Base-by-base conservation (phyloP, 2,113 vertebrate genomes). In the Varanus salvator region DNA sequence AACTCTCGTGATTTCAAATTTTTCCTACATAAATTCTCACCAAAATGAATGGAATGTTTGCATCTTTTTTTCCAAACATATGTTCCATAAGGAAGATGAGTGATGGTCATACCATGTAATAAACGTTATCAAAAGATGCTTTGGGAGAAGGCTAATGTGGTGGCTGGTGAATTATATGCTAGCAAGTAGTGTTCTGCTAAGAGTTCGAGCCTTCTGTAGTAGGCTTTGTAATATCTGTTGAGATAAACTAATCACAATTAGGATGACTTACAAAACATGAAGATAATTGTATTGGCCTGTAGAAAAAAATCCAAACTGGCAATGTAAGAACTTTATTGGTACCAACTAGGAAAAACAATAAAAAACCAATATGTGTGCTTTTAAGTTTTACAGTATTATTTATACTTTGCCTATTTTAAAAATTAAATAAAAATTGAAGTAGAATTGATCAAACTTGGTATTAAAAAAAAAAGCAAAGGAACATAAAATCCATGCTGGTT, bases 71-170 rank as follows among this genome's bases (percentile, higher is more conserved):
- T 90, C 9, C 60, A 5, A 38, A 86, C 92, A 87, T 54, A 89
- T 89, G 74, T 87, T 87, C 90, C 60, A 14, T 12, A 72, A 48
- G 15, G 15, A 64, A 89, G 84, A 93, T 44, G 89, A 93, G 80
- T n/a, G 89, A 91, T 8, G 92, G 91, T 92, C 89, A 82, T 83
- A 69, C 25, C 86, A 80, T 91, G 90, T n/a, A 91, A 78, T 88
- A 83, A 84, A 93, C 92, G 93, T 92, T 91, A 92, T 87, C 89
- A 93, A 87, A 91, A 92, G 89, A 8, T 69, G 68, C 74, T 92
- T 92, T 90, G 89, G 87, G 94, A 71, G 87, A 93, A 87, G 92
- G 50, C 75, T 44, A 17, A 9, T 77, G 60, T 38, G 69, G 57
- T 69, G 91, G 81, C 89, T 90, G 91, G 90, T 94, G 81, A 64